These are phyloP conservation scores for Pseudanteris insignis DNA, from an alignment of 2,888 invertebrate species.

Conservation along the genomic window DNA sequence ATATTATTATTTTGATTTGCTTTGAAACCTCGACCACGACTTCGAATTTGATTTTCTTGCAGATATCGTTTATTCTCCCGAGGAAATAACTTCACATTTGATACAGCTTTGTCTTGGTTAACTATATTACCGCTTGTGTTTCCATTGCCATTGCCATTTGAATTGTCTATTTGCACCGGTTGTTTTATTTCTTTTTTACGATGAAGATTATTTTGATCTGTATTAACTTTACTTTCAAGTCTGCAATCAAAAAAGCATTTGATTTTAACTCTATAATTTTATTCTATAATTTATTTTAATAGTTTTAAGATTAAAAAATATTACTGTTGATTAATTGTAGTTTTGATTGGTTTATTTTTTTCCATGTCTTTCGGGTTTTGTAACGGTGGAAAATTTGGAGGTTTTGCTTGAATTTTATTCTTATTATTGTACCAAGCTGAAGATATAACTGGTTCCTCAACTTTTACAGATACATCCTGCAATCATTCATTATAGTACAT, in stretches of 20 bases:
- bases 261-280: too few species aligned
- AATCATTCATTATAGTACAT: not conserved
- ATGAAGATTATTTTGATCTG: conserved; percentile 57
- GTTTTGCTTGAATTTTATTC: conserved; percentile 56
- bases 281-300: not conserved
- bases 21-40: conserved; percentile 62
- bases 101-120: conserved; percentile 8
- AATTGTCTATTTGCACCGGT: conserved; percentile 51
- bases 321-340: conserved; percentile 50
- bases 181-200: conserved; percentile 60
- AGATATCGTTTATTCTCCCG: conserved; percentile 56
- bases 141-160: conserved; percentile 54
- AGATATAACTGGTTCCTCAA: conserved; percentile 62
- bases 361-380: conserved; percentile 56
- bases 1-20: conserved; percentile 58
- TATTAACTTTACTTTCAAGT: conserved; percentile 59
- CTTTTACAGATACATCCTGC: conserved; percentile 51
- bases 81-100: conserved; percentile 48
- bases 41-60: conserved; percentile 57
- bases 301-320: conserved; percentile 13
- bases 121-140: conserved; percentile 38
- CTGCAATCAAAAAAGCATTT: too few species aligned
- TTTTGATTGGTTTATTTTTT: conserved; percentile 50
- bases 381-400: conserved; percentile 62
- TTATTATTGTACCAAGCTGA: conserved; percentile 65